Percentiles rank a stretch among this genome's conserved stretches.
These are phyloP conservation scores for Aramus guarauna DNA, from an alignment of 2,113 vertebrate genomes.

Conservation along the genomic window DNA sequence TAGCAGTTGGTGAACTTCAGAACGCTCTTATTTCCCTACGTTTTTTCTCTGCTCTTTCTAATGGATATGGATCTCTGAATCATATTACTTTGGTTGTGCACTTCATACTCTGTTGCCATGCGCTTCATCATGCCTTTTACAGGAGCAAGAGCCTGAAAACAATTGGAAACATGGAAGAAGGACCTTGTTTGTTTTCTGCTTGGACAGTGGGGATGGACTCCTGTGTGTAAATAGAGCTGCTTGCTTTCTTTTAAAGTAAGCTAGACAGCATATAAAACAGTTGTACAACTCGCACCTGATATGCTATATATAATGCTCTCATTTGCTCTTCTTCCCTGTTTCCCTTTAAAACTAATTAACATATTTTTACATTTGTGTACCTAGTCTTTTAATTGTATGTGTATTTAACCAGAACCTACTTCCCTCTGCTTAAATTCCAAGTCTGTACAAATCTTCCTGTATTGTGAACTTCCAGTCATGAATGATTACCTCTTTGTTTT, in stretches of 20 bases:
- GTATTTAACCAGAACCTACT: background rate
- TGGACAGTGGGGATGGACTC: background rate
- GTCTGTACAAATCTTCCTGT: background rate
- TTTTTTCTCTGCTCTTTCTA: background rate
- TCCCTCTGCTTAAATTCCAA: background rate
- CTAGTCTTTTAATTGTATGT: background rate
- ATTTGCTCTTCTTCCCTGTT: background rate
- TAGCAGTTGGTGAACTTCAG: background rate
- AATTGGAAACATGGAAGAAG: background rate
- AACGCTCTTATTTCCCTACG: background rate
- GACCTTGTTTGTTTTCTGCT: background rate
- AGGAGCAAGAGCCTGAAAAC: background rate
- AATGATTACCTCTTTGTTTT: background rate
- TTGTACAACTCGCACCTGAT: background rate
- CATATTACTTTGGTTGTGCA: background rate
- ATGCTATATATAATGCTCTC: background rate
- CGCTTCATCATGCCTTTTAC: rapidly evolving
- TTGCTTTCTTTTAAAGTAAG: background rate
- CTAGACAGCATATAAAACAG: background rate
- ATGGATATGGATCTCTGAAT: background rate
- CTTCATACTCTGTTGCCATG: background rate
- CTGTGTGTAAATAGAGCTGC: background rate
- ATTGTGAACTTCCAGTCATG: background rate
- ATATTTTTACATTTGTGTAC: background rate
- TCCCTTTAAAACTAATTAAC: background rate